Conservation (phyloP, 2,888 invertebrate genomes). For the Drosophila anomelani region DNA sequence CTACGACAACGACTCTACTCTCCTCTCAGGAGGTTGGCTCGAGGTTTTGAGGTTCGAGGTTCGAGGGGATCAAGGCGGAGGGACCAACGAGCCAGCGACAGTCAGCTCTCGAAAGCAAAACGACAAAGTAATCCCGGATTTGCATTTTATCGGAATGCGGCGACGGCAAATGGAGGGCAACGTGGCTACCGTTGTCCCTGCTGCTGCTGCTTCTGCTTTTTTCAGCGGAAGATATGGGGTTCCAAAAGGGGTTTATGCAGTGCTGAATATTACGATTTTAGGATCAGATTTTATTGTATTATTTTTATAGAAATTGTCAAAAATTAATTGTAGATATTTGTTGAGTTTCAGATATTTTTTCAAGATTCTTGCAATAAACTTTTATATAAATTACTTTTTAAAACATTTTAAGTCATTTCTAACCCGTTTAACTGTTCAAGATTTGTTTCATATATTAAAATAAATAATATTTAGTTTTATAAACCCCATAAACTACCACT, state of each 20-base stretch:
- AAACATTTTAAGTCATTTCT: not conserved
- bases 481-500: conserved; percentile 4
- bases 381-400: not conserved
- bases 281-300: too few species aligned
- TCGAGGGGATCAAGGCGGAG: conserved; percentile 6
- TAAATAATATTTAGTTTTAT: not conserved
- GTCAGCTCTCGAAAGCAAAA: conserved; percentile 76
- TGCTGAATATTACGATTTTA: not conserved
- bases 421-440: not conserved
- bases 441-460: not conserved
- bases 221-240: conserved; percentile 32
- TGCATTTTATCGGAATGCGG: conserved; percentile 80
- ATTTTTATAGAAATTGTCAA: rapidly evolving
- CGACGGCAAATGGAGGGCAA: conserved; percentile 59
- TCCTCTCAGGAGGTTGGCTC: not conserved
- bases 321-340: not conserved
- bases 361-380: not conserved
- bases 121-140: conserved; percentile 81
- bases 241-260: conserved; percentile 11
- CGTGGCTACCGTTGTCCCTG: conserved; percentile 22
- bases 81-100: conserved; percentile 10
- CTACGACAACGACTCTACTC: not conserved
- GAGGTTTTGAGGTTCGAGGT: conserved; percentile 2
- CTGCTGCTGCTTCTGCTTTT: conserved; percentile 14
- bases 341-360: too few species aligned